phyloP scores from a whole-genome alignment of 2,113 vertebrate genomes.

The Eptesicus fuscus region DNA sequence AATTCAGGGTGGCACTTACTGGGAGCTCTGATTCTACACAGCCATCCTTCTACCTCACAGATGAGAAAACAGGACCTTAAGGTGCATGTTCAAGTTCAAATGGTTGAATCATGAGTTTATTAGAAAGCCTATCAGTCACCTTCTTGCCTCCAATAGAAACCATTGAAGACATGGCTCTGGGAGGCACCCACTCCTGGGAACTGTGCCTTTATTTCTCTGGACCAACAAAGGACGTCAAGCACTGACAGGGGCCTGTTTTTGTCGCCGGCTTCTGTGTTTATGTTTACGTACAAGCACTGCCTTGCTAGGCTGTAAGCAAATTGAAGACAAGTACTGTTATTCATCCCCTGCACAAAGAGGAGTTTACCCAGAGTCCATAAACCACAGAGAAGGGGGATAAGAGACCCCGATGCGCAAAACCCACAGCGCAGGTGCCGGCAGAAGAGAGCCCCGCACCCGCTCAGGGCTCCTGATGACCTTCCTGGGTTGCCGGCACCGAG shows the following conservation, averaged over 20 bases:
- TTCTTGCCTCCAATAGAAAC: not conserved
- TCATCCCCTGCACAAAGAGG: not conserved
- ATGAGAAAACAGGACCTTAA: not conserved
- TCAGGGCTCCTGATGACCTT: not conserved
- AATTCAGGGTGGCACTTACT: not conserved
- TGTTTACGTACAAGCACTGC: fast-evolving
- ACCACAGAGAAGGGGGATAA: not conserved
- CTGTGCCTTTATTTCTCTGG: fast-evolving
- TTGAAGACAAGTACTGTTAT: fast-evolving
- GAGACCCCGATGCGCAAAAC: not conserved
- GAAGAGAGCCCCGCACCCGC: fast-evolving
- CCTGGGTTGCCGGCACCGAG: not conserved
- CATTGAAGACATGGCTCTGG: fast-evolving
- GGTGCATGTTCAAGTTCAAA: fast-evolving
- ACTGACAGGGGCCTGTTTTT: fast-evolving
- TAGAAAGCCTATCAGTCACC: not conserved
- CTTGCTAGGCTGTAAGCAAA: fast-evolving
- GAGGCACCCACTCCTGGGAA: fast-evolving
- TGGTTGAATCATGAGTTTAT: fast-evolving
- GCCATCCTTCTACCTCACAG: fast-evolving
- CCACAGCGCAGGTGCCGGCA: not conserved
- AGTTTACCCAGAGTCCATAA: not conserved
- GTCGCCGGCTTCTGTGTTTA: too few species aligned
- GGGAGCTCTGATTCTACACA: too few species aligned
- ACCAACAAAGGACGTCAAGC: too few species aligned